phyloP scores from a whole-genome alignment of 2,888 invertebrate genomes.

The Ennomos quercinarius region DNA sequence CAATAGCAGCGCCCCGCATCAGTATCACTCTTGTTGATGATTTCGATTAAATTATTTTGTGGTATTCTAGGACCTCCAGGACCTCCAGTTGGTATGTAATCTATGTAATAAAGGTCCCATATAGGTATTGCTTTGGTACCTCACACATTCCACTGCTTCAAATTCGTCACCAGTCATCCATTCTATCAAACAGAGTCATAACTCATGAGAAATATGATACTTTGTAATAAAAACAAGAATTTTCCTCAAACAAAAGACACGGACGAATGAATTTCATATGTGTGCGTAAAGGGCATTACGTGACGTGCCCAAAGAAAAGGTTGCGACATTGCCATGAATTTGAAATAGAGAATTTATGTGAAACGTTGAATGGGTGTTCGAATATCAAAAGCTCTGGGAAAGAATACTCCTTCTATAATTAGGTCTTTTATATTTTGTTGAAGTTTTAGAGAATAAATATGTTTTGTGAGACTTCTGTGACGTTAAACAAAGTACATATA shows the following conservation, averaged over 20 bases:
- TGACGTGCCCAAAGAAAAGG: conserved; percentile 54
- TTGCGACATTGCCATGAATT: conserved; percentile 54
- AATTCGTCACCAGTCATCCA: conserved; percentile 14
- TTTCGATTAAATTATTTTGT: too few relatives aligned
- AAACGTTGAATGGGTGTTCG: conserved; percentile 32
- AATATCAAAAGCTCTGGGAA: conserved; percentile 27
- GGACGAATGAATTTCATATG: conserved; percentile 46
- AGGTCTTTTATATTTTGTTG: conserved; percentile 10
- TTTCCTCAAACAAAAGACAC: conserved; percentile 50
- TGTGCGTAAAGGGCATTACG: conserved; percentile 50
- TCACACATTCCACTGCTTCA: conserved; percentile 25
- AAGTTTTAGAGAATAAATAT: conserved; percentile 1
- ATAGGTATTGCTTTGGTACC: conserved; percentile 4
- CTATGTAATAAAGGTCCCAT: not conserved
- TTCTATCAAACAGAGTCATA: conserved; percentile 37
- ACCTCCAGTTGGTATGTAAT: too few relatives aligned
- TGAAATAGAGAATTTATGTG: conserved; percentile 48
- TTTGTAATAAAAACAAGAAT: conserved; percentile 37
- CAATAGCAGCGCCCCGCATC: too few relatives aligned
- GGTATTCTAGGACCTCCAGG: too few relatives aligned
- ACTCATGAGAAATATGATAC: conserved; percentile 40
- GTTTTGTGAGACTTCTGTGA: conserved; percentile 4
- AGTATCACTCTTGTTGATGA: too few relatives aligned
- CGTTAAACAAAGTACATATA: not conserved
- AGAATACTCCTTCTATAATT: conserved; percentile 10